Base-by-base conservation (phyloP, 92 coral and sea anemone species). In the Pocillopora grandis region DNA sequence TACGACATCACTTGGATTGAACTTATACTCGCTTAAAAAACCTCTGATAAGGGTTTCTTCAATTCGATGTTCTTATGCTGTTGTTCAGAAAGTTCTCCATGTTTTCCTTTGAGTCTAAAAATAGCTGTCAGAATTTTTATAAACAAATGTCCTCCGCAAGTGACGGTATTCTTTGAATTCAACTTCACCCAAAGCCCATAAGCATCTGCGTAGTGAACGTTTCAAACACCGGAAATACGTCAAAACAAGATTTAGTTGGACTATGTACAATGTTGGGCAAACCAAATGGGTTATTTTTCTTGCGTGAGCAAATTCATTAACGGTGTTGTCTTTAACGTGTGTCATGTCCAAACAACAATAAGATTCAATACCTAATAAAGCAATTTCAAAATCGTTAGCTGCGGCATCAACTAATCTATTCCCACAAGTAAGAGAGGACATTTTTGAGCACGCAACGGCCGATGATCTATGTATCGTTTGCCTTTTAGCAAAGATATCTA, bases 71-170 rank as follows among this genome's bases (percentile, higher is more conserved):
- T 27, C 31, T 27, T 27, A 27, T 1, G 31, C 31, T 27, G 31
- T 27, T 27, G 31, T 27, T 0, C 31, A 27, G 37, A 23, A 23
- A 9, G 13, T 62, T 20, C 64, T 18, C 17, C 23, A 7, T 33
- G 18, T 18, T 9, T 49, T 16, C 42, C 48, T 8, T 42, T 7
- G 72, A 12, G 72, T 52, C 71, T 19, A 19, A 62, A 62, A 78
- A 78, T 64, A 62, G 60, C 13, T 31, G 42, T 76, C 9, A 58
- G 72, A 33, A 77, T 63, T 20, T 42, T 16, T 15, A 48, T 48
- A 31, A 76, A 76, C 81, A 63, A 78, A 63, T 63, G 81, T 42
- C 71, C 52, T n/a, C 79, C 31, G 17, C 42, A 20, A 59, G 81
- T 36, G 71, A 78, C 64, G 56, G 48, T 27, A 78, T 78, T 49